Conservation (phyloP, 92 coral and sea anemone genomes). For the Chrysogorgia sp. region DNA sequence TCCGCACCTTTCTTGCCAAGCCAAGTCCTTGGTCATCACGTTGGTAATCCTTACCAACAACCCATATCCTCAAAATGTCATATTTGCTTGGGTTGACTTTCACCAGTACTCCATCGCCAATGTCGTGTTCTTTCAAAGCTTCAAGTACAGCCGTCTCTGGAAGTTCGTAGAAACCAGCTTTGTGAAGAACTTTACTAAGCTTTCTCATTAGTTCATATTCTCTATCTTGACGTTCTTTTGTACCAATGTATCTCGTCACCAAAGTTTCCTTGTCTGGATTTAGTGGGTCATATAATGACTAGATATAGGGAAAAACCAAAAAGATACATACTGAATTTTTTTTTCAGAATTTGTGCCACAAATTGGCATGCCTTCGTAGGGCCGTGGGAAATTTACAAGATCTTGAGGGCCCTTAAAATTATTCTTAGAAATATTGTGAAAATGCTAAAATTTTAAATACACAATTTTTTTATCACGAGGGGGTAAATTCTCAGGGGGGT, state of each 20-base stretch:
- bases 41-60: slow-evolving; percentile 76
- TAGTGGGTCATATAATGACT: slow-evolving; percentile 85
- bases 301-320: not conserved
- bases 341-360: slow-evolving; percentile 3
- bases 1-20: slow-evolving; percentile 57
- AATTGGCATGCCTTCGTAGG: slow-evolving; percentile 20
- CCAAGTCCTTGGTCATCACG: slow-evolving; percentile 55
- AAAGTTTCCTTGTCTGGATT: slow-evolving; percentile 90
- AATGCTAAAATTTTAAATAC: no score
- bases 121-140: slow-evolving; percentile 78
- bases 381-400: no score
- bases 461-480: no score
- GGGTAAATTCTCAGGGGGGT: no score
- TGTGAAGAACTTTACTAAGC: slow-evolving; percentile 66
- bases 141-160: slow-evolving; percentile 64
- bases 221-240: slow-evolving; percentile 66
- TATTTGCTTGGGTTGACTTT: slow-evolving; percentile 81
- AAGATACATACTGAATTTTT: not conserved
- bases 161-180: slow-evolving; percentile 85
- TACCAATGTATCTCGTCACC: slow-evolving; percentile 58
- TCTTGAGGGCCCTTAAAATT: no score
- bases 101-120: slow-evolving; percentile 79
- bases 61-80: slow-evolving; percentile 80
- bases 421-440: no score
- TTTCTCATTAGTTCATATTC: slow-evolving; percentile 70